A percentile compares a stretch with the other conserved stretches of the same genome.
phyloP scores from a whole-genome alignment of 2,888 invertebrate genomes.

The Platycheirus rosarum region DNA sequence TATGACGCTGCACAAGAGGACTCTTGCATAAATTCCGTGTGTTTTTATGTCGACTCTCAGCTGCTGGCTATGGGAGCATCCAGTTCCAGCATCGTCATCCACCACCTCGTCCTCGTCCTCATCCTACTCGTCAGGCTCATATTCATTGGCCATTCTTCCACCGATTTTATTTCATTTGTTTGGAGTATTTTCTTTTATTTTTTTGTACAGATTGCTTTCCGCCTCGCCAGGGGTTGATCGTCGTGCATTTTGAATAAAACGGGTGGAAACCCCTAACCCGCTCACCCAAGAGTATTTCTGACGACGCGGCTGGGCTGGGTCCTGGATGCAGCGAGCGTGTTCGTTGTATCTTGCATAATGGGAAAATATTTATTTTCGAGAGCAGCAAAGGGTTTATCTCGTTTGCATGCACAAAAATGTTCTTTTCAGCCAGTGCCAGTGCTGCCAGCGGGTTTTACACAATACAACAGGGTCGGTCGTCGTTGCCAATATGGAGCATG shows the following conservation, averaged over 20 bases:
- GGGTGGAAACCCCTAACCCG: constrained; percentile 7
- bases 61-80: constrained; percentile 24
- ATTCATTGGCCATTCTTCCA: constrained; percentile 53
- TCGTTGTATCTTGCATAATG: constrained; percentile 41
- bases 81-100: neutral
- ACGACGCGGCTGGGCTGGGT: neutral
- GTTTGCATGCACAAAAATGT: constrained; percentile 66
- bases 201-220: constrained; percentile 18
- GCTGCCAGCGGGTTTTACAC: constrained; percentile 43
- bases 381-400: constrained; percentile 61
- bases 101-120: too few species aligned
- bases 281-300: constrained; percentile 1
- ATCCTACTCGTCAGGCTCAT: neutral
- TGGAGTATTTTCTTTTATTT: constrained; percentile 15
- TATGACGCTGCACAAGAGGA: constrained; percentile 10
- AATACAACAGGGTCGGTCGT: neutral
- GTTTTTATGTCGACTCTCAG: constrained; percentile 30
- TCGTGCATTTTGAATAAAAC: constrained; percentile 25
- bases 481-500: neutral
- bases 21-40: constrained; percentile 13
- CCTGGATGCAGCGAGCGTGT: constrained; percentile 1
- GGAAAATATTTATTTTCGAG: constrained; percentile 64
- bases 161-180: constrained; percentile 46
- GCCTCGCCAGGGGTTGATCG: constrained; percentile 16
- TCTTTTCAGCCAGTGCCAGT: constrained; percentile 44